Evolutionary conservation across 2,888 invertebrate genomes (phyloP), one percentile per base, ranked within the genome.

Genomic region (Hirtodrosophila confusa): DNA sequence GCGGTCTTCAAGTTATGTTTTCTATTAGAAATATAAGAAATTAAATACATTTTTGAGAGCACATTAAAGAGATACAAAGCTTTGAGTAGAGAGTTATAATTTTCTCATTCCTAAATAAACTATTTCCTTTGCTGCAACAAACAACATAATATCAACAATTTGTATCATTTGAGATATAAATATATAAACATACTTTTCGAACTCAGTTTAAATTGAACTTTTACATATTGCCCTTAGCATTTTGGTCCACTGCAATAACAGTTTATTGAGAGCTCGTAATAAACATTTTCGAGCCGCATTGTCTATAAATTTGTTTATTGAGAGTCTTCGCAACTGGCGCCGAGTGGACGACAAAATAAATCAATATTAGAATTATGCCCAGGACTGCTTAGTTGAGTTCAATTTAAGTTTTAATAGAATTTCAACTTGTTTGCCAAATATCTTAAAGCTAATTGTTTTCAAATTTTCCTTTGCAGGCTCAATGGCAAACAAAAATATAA

Each of bases 251-350:
- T 11, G 12, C 40, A 66, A 53, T 37, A 31, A 36, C 77, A 82
- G 73, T 82, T 86, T 82, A 87, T 87, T 70, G 70, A 82, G 75
- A 50, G 68, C 43, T 63, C 41, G 66, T 58, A 72, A 70, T 74
- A 70, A 80, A 71, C 69, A 67, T 77, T 58, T 65, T 31, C 12
- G 11, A 49, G 47, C 35, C 58, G 60, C 63, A 74, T 65, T 84
- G 78, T 71, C 87, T 66, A 73, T 76, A 66, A 72, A 76, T 73
- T 76, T 61, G 58, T 55, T 63, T 75, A 72, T 69, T 41, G 58
- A 36, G 54, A 47, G 58, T 17, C 31, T 44, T n/a, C 17, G 23
- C 7, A 40, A 51, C 12, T 60, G 86, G 86, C 80, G 86, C 86
- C 86, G 17, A 48, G 45, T 17, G 17, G 75, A 17, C 78, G 48